Conservation (phyloP, 2,797 vertebrate species). For the Pipistrellus pygmaeus region DNA sequence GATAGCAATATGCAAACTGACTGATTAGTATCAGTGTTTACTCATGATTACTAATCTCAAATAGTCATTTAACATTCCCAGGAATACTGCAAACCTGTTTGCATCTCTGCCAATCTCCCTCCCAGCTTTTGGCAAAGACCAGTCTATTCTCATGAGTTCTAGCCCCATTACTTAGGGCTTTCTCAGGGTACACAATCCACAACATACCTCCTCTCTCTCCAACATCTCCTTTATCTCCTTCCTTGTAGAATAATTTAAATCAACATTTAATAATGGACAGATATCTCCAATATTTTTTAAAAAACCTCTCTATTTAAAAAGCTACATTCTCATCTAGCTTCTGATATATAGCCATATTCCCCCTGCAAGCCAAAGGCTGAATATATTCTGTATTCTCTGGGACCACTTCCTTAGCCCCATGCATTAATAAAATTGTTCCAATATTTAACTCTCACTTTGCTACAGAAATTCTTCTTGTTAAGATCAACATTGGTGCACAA, state of each 20-base stretch:
- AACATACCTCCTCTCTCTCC: not conserved
- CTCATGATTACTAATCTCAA: not conserved
- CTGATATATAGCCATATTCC: not conserved
- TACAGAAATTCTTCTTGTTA: conserved; percentile 26
- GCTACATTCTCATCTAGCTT: not conserved
- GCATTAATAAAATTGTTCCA: not conserved
- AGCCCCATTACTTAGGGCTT: not conserved
- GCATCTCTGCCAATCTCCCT: not conserved
- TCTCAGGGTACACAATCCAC: not conserved
- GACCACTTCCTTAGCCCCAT: not conserved
- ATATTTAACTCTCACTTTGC: not conserved
- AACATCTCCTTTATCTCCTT: not conserved
- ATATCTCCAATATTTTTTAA: not conserved
- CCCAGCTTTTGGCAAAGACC: not conserved
- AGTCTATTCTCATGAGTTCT: not conserved
- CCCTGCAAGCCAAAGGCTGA: not conserved
- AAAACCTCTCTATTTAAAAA: not conserved
- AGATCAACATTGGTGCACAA: not conserved
- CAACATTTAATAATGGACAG: conserved; percentile 27
- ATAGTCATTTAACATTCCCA: not conserved
- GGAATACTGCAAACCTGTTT: not conserved
- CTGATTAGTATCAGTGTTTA: not conserved
- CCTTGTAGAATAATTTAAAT: conserved; percentile 46
- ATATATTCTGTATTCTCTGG: not conserved
- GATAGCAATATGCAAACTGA: not conserved